These are phyloP conservation scores for Gopherus evgoodei DNA, from an alignment of 2,113 vertebrate genomes.

Conservation along the genomic window DNA sequence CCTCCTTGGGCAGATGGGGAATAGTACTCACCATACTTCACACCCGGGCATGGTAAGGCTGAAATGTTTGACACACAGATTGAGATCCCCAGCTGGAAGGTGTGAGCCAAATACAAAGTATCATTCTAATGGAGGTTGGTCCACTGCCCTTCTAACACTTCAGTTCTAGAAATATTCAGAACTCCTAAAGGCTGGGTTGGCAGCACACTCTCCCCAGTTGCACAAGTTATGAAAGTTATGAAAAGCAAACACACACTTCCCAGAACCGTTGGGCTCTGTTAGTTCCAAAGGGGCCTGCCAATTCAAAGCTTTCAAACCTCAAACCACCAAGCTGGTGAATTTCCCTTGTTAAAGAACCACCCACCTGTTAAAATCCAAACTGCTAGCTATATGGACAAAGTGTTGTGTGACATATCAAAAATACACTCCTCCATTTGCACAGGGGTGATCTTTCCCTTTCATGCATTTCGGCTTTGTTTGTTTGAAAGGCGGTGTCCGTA, in stretches of 20 bases:
- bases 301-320: slow-evolving; percentile 1
- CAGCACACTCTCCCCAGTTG: not conserved
- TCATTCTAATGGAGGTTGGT: not conserved
- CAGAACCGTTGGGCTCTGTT: slow-evolving; percentile 28
- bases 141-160: not conserved
- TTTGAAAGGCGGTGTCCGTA: not conserved
- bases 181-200: not conserved
- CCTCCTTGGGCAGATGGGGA: not conserved
- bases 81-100: not conserved
- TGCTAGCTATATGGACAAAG: not conserved
- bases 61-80: not conserved
- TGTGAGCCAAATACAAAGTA: not conserved
- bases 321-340: not conserved
- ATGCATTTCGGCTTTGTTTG: not conserved
- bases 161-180: not conserved
- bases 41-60: not conserved
- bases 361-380: not conserved
- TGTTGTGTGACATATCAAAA: rapidly evolving
- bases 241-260: slow-evolving; percentile 43
- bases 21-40: not conserved
- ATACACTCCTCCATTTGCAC: not conserved
- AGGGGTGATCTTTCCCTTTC: not conserved
- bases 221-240: not conserved
- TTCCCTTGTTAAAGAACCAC: slow-evolving; percentile 12
- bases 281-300: slow-evolving; percentile 3